Evolutionary conservation across 2,888 invertebrate species (phyloP), one percentile per base, ranked within the genome.

Genomic region (Coremacera marginata): DNA sequence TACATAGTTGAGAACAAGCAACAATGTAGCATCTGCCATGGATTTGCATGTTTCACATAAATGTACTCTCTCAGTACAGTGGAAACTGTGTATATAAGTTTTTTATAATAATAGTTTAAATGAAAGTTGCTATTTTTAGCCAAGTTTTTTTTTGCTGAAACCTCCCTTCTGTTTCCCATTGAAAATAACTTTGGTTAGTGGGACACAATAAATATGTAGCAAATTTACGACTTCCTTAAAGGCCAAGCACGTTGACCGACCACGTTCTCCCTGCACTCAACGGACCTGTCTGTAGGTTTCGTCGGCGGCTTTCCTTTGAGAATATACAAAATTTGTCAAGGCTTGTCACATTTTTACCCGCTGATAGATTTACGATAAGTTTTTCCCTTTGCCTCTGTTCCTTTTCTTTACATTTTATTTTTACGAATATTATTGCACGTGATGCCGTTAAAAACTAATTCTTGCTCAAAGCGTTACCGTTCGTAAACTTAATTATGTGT

Each of bases 291-390:
- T 16, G 31, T 9, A 31, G 5, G 16, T 27, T 49, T 49, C 8
- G 27, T 27, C 65, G 74, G 31, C 70, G 31, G 49, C 67, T 78
- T 80, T 77, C 77, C 78, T 82, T 81, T 83, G 80, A 82, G 78
- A 76, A 79, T 79, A 80, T 80, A 75, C 78, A 77, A 83, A 83
- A 83, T 83, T 83, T 83, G 83, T 83, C 83, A 83, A 81, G 82
- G 81, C 75, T 81, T 83, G 82, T 83, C 82, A 83, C 81, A 83
- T 82, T 79, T 83, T 81, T 77, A 76, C 63, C 57, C 77, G 77
- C 75, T 82, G 82, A 82, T 77, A 78, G 80, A 82, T 82, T 82
- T 82, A 82, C 80, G 81, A 81, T 79, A 79, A 72, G 55, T 34
- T 27, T 55, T 16, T 55, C 19, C 31, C 8, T 55, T 9, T 34